phyloP scores from a whole-genome alignment of 2,888 invertebrate species.

The Xestia rhomboidea region DNA sequence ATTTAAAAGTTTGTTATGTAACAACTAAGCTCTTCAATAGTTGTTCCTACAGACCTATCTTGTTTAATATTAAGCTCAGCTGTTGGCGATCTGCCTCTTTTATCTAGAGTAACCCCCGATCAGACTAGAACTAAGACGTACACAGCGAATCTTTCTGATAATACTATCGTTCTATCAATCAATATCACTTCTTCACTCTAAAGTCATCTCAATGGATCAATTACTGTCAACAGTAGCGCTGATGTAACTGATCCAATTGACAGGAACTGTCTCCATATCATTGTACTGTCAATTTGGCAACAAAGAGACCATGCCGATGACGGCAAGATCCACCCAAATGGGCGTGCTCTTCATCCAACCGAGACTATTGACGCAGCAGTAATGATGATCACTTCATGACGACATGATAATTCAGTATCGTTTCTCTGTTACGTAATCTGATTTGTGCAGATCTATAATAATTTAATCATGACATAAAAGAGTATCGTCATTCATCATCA shows the following conservation, averaged over 20 bases:
- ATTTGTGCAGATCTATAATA: slow-evolving; percentile 15
- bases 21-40: not conserved
- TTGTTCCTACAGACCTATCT: not conserved
- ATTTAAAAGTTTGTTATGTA: not conserved
- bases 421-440: slow-evolving; percentile 31
- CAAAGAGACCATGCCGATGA: not conserved
- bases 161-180: not conserved
- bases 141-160: not conserved
- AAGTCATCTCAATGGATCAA: not conserved
- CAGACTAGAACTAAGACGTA: not conserved
- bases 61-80: not conserved
- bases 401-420: slow-evolving; percentile 7
- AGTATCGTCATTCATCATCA: not conserved
- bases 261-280: not conserved
- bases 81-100: not conserved
- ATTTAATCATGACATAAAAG: not conserved
- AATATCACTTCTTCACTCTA: not conserved
- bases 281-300: slow-evolving; percentile 26
- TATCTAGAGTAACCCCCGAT: not conserved
- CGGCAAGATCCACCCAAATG: not conserved
- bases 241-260: not conserved
- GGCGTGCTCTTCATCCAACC: not conserved
- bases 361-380: slow-evolving; percentile 1
- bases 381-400: slow-evolving; percentile 8
- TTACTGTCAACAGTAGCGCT: slow-evolving; percentile 10